phyloP scores from a whole-genome alignment of 2,113 vertebrate genomes.

The Nyctibius bracteatus region DNA sequence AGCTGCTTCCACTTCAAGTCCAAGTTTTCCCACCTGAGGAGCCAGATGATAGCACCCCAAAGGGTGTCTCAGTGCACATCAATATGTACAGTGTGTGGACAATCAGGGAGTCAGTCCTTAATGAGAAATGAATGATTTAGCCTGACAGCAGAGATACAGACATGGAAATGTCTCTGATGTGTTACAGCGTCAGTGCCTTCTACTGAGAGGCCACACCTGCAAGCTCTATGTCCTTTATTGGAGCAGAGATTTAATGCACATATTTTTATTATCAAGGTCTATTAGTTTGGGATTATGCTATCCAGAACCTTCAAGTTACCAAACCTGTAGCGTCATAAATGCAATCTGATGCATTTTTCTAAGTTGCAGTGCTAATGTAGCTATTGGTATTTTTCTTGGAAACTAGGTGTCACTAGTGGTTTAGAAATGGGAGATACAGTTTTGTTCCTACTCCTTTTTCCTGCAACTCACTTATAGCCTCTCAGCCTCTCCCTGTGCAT shows the following conservation, averaged over 20 bases:
- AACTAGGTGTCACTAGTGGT: slow-evolving; percentile 58
- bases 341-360: neutral
- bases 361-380: neutral
- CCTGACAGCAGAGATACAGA: neutral
- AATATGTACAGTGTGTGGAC: neutral
- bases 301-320: neutral
- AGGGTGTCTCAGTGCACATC: neutral
- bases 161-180: neutral
- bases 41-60: neutral
- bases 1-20: neutral
- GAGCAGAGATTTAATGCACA: neutral
- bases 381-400: neutral
- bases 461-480: neutral
- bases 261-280: neutral
- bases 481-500: neutral
- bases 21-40: neutral
- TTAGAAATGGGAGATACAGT: slow-evolving; percentile 11
- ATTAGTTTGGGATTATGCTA: neutral
- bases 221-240: neutral
- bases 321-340: rapidly evolving
- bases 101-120: neutral
- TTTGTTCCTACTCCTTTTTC: neutral
- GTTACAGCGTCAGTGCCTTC: neutral
- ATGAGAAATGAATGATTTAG: neutral
- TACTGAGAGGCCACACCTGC: neutral